These are phyloP conservation scores for Ichneumoninae sp. DNA, from an alignment of 2,888 invertebrate genomes.

Conservation along the genomic window DNA sequence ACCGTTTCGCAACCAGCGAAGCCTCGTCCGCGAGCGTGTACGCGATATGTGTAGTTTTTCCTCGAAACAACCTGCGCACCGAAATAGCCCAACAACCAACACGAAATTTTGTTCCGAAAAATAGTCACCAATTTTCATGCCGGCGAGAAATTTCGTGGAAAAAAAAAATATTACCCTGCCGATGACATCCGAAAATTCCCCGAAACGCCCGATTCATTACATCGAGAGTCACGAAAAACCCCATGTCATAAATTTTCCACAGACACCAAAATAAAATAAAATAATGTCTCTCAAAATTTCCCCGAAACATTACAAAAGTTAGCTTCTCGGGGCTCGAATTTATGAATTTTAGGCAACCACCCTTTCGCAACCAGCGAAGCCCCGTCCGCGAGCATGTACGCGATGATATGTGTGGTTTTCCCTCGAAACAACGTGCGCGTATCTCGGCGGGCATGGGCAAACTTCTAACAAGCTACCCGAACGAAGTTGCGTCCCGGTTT, in stretches of 20 bases:
- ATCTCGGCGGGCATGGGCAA: neutral
- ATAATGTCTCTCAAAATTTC: no score
- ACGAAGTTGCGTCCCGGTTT: neutral
- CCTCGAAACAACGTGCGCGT: neutral
- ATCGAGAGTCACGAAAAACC: no score
- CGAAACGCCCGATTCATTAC: neutral
- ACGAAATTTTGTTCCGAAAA: neutral
- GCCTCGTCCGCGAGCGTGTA: neutral
- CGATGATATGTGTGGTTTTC: neutral
- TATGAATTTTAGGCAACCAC: neutral
- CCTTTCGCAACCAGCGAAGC: no score
- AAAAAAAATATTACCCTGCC: neutral
- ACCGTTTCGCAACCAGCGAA: neutral
- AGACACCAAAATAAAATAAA: no score
- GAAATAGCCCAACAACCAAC: no score
- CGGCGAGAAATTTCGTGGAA: neutral
- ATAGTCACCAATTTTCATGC: neutral
- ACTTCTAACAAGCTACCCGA: conserved; percentile 4
- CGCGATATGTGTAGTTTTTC: neutral
- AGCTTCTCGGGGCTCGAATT: neutral
- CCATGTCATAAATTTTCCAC: no score
- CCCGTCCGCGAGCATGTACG: neutral
- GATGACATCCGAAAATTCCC: neutral
- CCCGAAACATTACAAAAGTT: no score
- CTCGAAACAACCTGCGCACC: neutral